Evolutionary conservation across 2,113 vertebrate genomes (phyloP), one percentile per base, ranked within the genome.

Genomic region (Salvelinus namaycush): DNA sequence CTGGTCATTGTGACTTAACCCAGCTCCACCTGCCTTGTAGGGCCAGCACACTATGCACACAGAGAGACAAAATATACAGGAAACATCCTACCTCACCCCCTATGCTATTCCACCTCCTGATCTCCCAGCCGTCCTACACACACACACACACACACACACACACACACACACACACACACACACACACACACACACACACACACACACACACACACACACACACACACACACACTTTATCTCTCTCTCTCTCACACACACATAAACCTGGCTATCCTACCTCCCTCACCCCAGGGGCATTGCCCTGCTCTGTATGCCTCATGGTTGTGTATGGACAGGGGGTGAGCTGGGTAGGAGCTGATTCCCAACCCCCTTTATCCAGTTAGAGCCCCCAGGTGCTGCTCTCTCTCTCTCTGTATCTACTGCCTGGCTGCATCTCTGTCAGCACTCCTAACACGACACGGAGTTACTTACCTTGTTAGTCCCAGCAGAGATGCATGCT

Each of bases 1-100:
- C 31, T 7, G 26, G 5, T 67, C 27, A 1, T 29, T 3, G 24
- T 29, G 64, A 44, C 80, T 84, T 69, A 75, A 8, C 76, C 27
- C 62, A 67, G 72, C 65, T 79, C 14, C 76, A 64, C 71, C 83
- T 73, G 24, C n/a, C 26, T 3, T 29, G 68, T 13, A 49, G 68
- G 68, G 39, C 68, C 68, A 70, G n/a, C 27, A 34, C 59, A 51
- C 68, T 39, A 65, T 68, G 57, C 81, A 57, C 69, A 49, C 39
- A 64, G 62, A 68, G 22, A 70, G 54, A 12, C 74, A 65, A 3
- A 26, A 24, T 34, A 39, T 27, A 72, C 68, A 82, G 66, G 14
- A 29, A 62, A 16, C 59, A 4, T 44, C 18, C 59, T 62, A 62
- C 5, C 59, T 24, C 59, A 62, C 20, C 59, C 16, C 7, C 59